These are phyloP conservation scores for Parapristionchus giblindavisi DNA, from an alignment of 2,888 invertebrate species.

Conservation along the genomic window DNA sequence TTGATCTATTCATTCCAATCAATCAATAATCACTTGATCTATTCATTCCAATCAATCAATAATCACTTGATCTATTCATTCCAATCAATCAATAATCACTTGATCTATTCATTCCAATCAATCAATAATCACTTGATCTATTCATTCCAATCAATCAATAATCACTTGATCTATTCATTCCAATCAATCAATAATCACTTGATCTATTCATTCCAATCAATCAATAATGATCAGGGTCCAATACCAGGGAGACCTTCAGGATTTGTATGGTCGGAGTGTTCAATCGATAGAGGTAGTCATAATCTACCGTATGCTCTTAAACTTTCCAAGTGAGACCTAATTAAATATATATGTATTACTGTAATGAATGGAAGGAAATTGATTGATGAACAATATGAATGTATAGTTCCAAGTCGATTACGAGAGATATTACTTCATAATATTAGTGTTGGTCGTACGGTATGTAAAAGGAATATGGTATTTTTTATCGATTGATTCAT, in stretches of 20 bases:
- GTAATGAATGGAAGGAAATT: neutral
- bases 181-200: too few species aligned
- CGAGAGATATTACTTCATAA: constrained; percentile 24
- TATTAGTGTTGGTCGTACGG: constrained; percentile 29
- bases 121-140: too few species aligned
- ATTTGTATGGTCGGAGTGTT: neutral
- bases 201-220: too few species aligned
- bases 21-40: too few species aligned
- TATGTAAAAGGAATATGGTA: neutral
- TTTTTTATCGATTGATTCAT: neutral
- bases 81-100: too few species aligned
- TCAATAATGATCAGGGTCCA: constrained; percentile 13
- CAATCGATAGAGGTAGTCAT: neutral
- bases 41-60: too few species aligned
- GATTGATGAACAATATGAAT: constrained; percentile 22
- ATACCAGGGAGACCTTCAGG: neutral
- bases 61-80: too few species aligned
- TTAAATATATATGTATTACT: neutral
- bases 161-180: too few species aligned
- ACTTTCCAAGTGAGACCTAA: neutral
- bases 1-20: too few species aligned
- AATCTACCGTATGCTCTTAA: constrained; percentile 27
- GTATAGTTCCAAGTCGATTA: constrained; percentile 22
- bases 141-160: too few species aligned
- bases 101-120: too few species aligned